phyloP scores from a whole-genome alignment of 2,888 invertebrate species.

The Xestia c-nigrum region DNA sequence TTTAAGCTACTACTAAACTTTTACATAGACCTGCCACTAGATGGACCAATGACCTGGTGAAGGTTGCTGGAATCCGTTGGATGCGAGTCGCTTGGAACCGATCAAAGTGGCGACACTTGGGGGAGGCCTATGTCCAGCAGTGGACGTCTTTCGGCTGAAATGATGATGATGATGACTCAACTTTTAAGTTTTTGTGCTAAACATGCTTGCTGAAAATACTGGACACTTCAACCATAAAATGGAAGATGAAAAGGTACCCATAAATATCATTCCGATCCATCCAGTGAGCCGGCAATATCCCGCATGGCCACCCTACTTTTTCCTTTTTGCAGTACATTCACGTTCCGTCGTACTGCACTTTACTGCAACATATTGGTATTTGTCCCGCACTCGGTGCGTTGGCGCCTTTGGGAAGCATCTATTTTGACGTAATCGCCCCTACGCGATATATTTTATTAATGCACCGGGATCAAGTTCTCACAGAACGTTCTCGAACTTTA shows the following conservation, averaged over 20 bases:
- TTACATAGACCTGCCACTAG: too few relatives aligned
- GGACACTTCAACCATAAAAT: neutral
- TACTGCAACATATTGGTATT: conserved; percentile 79
- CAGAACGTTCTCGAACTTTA: conserved; percentile 62
- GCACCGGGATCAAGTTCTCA: conserved; percentile 73
- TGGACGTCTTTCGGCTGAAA: too few relatives aligned
- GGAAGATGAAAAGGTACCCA: neutral
- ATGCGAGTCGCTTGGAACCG: too few relatives aligned
- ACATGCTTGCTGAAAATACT: neutral
- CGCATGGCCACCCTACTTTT: conserved; percentile 52
- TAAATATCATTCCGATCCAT: neutral
- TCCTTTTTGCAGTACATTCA: conserved; percentile 62
- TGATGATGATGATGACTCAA: too few relatives aligned
- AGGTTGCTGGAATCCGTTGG: too few relatives aligned
- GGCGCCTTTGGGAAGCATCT: conserved; percentile 78
- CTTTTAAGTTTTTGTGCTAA: neutral
- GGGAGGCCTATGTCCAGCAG: too few relatives aligned
- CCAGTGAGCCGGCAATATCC: neutral
- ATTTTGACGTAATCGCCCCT: conserved; percentile 72
- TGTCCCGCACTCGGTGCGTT: conserved; percentile 78
- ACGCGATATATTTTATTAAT: conserved; percentile 82
- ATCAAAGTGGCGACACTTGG: too few relatives aligned
- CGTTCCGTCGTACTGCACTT: conserved; percentile 69
- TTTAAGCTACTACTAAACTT: too few relatives aligned
- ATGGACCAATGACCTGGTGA: too few relatives aligned